These are phyloP conservation scores for Anthophora plumipes DNA, from an alignment of 2,888 invertebrate genomes.

Conservation along the genomic window DNA sequence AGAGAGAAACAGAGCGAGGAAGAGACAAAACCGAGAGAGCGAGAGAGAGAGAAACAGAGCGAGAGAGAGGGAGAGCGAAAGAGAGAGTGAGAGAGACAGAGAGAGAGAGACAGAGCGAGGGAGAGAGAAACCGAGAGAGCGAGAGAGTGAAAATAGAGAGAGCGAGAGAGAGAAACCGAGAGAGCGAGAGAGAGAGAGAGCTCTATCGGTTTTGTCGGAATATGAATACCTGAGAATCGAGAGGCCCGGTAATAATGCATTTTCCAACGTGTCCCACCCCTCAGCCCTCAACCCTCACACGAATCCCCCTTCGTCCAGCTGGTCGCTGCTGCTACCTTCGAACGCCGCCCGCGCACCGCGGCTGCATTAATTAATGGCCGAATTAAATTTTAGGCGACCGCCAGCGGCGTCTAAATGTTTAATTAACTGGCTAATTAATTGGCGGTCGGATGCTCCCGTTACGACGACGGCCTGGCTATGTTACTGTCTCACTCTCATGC, in stretches of 20 bases:
- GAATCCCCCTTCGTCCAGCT: neutral
- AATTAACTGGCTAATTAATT: constrained; percentile 64
- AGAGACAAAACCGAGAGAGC: too few relatives aligned
- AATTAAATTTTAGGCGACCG: constrained; percentile 62
- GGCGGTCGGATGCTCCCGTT: constrained; percentile 52
- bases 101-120: too few relatives aligned
- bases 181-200: constrained; percentile 32
- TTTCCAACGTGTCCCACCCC: constrained; percentile 31
- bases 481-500: neutral
- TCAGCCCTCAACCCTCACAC: neutral
- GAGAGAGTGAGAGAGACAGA: too few relatives aligned
- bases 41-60: too few relatives aligned
- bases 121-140: too few relatives aligned
- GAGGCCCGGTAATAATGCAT: constrained; percentile 57
- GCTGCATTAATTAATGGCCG: constrained; percentile 61
- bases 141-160: too few relatives aligned
- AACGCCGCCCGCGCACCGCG: constrained; percentile 41
- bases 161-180: constrained; percentile 55
- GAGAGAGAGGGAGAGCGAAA: too few relatives aligned
- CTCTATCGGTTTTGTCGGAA: constrained; percentile 63
- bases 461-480: constrained; percentile 18
- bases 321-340: constrained; percentile 7
- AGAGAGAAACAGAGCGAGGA: too few relatives aligned
- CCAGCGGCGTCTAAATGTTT: constrained; percentile 63
- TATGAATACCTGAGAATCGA: constrained; percentile 58